A percentile compares a stretch with the other conserved stretches of the same genome.
phyloP scores from a whole-genome alignment of 2,888 invertebrate species.

The Pardosa pseudoannulata region DNA sequence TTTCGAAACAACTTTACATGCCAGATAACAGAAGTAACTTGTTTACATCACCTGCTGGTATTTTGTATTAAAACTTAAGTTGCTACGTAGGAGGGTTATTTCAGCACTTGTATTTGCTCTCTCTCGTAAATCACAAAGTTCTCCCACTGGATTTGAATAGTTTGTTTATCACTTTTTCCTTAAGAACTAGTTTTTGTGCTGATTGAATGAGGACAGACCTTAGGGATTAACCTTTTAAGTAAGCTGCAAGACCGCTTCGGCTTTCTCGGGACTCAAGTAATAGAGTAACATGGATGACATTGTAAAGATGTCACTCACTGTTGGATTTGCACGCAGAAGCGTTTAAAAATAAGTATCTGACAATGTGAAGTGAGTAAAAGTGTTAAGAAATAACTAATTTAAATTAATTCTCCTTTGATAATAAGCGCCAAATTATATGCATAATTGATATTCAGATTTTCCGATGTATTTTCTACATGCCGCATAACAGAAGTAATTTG shows the following conservation, averaged over 20 bases:
- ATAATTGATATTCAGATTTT: too few species aligned
- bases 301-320: background rate
- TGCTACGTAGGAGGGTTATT: background rate
- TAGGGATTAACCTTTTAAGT: background rate
- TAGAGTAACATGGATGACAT: background rate
- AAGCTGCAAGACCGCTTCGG: background rate
- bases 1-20: too few species aligned
- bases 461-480: too few species aligned
- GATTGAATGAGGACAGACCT: constrained; percentile 7
- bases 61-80: background rate
- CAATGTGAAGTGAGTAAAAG: too few species aligned
- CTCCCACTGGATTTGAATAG: background rate
- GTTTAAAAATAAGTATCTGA: too few species aligned
- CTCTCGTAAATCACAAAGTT: constrained; percentile 6
- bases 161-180: background rate
- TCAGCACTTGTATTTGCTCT: background rate
- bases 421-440: too few species aligned
- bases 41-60: background rate
- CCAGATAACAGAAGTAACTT: background rate
- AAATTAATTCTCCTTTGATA: too few species aligned
- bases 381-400: too few species aligned
- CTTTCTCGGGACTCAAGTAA: background rate
- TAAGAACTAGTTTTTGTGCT: background rate
- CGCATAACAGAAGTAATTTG: background rate
- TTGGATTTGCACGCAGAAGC: background rate